Percentiles rank a stretch among this genome's conserved stretches.
phyloP scores from a whole-genome alignment of 1,140 invertebrate species.

The Bursaphelenchus mucronatus region DNA sequence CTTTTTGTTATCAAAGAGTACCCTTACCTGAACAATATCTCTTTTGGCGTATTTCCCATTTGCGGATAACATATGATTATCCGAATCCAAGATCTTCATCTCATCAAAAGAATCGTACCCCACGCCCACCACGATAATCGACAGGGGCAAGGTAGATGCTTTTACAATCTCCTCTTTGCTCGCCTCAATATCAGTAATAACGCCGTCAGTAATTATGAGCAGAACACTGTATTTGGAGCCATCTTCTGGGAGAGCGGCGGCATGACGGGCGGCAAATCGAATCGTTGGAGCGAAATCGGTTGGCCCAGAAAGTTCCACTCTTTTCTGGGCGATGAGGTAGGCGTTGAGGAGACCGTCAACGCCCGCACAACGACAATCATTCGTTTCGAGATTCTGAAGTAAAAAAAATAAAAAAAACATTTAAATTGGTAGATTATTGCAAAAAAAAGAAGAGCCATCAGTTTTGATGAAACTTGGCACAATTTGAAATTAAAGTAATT shows the following conservation, averaged over 20 bases:
- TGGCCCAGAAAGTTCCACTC: conserved; percentile 68
- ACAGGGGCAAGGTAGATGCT: conserved; percentile 46
- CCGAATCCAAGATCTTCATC: conserved; percentile 49
- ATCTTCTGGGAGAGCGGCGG: conserved; percentile 63
- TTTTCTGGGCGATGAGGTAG: conserved; percentile 62
- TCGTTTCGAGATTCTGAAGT: conserved; percentile 65
- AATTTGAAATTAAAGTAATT: no score
- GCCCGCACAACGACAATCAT: conserved; percentile 66
- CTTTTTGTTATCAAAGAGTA: neutral
- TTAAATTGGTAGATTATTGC: no score
- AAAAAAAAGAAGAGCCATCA: conserved; percentile 3
- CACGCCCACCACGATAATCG: conserved; percentile 52
- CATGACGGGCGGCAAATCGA: conserved; percentile 64
- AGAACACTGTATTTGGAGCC: conserved; percentile 68
- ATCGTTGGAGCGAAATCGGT: conserved; percentile 71
- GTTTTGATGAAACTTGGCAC: neutral
- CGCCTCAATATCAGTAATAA: conserved; percentile 69
- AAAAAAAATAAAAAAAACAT: conserved; percentile 27
- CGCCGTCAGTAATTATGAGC: conserved; percentile 70
- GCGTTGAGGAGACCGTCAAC: conserved; percentile 62
- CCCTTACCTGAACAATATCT: conserved; percentile 44
- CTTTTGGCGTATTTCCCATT: conserved; percentile 46
- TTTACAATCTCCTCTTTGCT: conserved; percentile 67
- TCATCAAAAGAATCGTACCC: conserved; percentile 55
- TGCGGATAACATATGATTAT: conserved; percentile 38